Evolutionary conservation across 2,113 vertebrate genomes (phyloP).

Genomic region (western clawed frog (Xenopus tropicalis)): DNA sequence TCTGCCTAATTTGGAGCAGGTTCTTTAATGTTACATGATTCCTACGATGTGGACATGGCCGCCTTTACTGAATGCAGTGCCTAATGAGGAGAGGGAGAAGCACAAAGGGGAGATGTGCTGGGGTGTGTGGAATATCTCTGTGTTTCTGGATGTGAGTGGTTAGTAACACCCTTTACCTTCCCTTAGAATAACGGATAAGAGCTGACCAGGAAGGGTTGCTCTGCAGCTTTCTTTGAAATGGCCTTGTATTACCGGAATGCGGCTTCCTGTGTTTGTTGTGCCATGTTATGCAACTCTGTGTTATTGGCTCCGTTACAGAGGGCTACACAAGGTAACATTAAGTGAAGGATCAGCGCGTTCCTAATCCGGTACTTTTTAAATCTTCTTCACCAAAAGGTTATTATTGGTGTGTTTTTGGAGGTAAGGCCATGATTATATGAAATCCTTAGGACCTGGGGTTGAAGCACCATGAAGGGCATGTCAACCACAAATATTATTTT

Average conservation of each 20-base stretch:
- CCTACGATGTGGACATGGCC: background rate
- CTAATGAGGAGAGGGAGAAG: background rate
- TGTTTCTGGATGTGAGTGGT: background rate
- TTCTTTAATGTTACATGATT: background rate
- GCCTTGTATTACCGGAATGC: background rate
- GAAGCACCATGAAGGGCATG: no score
- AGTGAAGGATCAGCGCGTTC: no score
- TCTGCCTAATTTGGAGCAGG: background rate
- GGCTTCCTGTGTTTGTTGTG: constrained; percentile 12
- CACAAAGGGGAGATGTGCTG: background rate
- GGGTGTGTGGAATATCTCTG: background rate
- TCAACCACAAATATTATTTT: no score
- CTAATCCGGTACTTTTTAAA: no score
- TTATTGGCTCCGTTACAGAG: background rate
- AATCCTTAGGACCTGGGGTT: no score
- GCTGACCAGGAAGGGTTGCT: constrained; percentile 1
- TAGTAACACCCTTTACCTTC: background rate
- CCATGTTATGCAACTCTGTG: constrained; percentile 9
- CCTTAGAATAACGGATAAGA: background rate
- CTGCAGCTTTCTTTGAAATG: background rate
- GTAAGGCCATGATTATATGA: no score
- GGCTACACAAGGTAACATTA: no score
- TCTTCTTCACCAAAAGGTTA: no score
- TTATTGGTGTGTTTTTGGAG: no score
- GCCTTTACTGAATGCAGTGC: no score